These are phyloP conservation scores for Drosophila seclusa DNA, from an alignment of 2,888 invertebrate genomes.

Conservation along the genomic window DNA sequence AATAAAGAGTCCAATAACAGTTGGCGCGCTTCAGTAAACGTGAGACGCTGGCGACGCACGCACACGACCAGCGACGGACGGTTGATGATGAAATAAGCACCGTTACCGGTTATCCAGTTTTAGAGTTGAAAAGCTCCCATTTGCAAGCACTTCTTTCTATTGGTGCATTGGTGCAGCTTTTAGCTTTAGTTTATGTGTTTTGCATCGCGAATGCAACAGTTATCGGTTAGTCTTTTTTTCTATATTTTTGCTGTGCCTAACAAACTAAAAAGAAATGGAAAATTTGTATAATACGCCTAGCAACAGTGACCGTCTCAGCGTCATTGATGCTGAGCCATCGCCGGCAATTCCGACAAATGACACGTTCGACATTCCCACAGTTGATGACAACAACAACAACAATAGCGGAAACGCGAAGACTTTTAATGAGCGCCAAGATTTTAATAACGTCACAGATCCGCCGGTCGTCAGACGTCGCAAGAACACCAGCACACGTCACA, in stretches of 20 bases:
- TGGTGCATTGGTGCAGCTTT: neutral
- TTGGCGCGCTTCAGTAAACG: constrained; percentile 49
- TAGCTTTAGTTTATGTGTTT: constrained; percentile 23
- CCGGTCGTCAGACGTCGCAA: constrained; percentile 47
- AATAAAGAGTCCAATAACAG: constrained; percentile 3
- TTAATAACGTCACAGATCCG: constrained; percentile 26
- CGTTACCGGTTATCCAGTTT: constrained; percentile 25
- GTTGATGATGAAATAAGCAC: constrained; percentile 21
- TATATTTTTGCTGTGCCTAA: neutral
- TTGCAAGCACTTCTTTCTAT: neutral
- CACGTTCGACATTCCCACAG: neutral
- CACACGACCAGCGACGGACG: constrained; percentile 19
- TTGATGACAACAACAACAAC: constrained; percentile 31
- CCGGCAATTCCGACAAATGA: neutral
- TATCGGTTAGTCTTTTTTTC: neutral
- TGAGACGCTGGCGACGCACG: constrained; percentile 51
- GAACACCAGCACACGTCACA: constrained; percentile 10
- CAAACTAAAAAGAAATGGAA: constrained; percentile 24
- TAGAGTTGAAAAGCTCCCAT: constrained; percentile 25
- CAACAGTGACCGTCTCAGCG: constrained; percentile 33
- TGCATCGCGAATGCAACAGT: constrained; percentile 15
- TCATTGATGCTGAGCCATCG: constrained; percentile 13
- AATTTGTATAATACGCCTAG: constrained; percentile 12
- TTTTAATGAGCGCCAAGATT: constrained; percentile 20
- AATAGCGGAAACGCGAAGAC: constrained; percentile 6